Base-by-base conservation (phyloP, 2,888 invertebrate species). In the Callyntrura guangdongensis region DNA sequence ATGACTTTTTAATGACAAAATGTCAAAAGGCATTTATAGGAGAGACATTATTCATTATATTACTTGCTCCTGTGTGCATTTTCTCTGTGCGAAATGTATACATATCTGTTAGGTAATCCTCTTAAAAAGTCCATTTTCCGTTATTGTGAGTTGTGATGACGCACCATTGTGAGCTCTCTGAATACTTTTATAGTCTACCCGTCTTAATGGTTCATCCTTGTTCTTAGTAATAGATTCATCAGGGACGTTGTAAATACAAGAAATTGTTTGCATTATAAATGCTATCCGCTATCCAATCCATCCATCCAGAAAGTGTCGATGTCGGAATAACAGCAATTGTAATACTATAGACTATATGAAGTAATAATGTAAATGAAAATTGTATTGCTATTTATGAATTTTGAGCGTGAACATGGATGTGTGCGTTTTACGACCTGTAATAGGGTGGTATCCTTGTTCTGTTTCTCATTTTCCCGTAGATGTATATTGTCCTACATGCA, bases 231-330 rank as follows among this genome's bases (percentile, higher is more conserved):
- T 27, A 56, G 27, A 53, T 79, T 79, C 79, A 79, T 27, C 79
- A 79, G 27, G 27, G 25, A 27, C 11, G 56, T 56, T 59, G 79
- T 59, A 56, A 79, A 59, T 56, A 79, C 27, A 47, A 79, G 79
- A 53, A 79, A 79, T 79, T 79, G 79, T 79, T 79, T 79, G 79
- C 56, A 79, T 9, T 79, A 79, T 36, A 79, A 77, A 79, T 79
- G 56, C n/a, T 36, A 36, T 36, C 36, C 36, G 2, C 36, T 36
- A 2, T 36, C 36, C 6, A 2, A 36, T 53, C 14, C 77, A 53
- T 56, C 56, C 79, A 79, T 17, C 17, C 56, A 3, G 36, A 79
- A 36, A 25, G 56, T 79, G 79, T 49, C 22, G 47, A 12, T 17
- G 6, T 79, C 56, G 25, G 56, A 8, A 17, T 56, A 27, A 0